Base-by-base conservation (phyloP, 2,113 vertebrate genomes). In the Nycticryphes semicollaris region DNA sequence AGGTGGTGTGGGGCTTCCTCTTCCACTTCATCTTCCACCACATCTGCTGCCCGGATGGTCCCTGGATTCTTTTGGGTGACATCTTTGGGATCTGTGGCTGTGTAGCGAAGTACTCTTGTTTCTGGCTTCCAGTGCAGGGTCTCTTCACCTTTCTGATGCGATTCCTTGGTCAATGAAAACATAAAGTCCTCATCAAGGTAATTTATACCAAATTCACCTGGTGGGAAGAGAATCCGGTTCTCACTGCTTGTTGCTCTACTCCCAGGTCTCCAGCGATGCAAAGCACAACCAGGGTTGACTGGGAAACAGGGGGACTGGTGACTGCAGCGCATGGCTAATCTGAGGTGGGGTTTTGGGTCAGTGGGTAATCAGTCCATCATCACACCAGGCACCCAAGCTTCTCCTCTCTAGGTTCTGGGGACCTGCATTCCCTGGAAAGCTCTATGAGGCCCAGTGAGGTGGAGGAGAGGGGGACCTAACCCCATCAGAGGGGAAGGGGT, bases 181-280 rank as follows among this genome's bases (percentile, higher is more conserved):
- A n/a, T 54, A 12, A 72, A 84, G 53, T 76, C 77, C 16, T 95
- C 48, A 33, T 77, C 47, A 0, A 94, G 53, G 78, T 96, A 96
- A 91, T 84, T 72, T 31, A 94, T 47, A 24, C 89, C 87, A 56
- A 79, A 82, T 19, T 54, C 19, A 41, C 21, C 96, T 97, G 87
- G 53, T 56, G 54, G 81, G 25, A 73, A 87, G 53, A 90, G 62
- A 84, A 64, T 37, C 5, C 87, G 84, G n/a, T 28, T 74, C 51
- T 89, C 51, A 43, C 33, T 69, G 57, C 33, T 51, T 57, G 23
- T 25, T 62, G n/a, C 54, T 74, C 63, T 48, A 0, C 33, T n/a
- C 41, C 31, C 54, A 78, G 50, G 4, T 41, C 13, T 51, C 72
- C 59, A 76, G 79, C 47, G 84, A 66, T 0, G 28, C 4, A 13